Conservation (phyloP, 2,113 vertebrate species). For the Pseudorhombus dupliciocellatus region DNA sequence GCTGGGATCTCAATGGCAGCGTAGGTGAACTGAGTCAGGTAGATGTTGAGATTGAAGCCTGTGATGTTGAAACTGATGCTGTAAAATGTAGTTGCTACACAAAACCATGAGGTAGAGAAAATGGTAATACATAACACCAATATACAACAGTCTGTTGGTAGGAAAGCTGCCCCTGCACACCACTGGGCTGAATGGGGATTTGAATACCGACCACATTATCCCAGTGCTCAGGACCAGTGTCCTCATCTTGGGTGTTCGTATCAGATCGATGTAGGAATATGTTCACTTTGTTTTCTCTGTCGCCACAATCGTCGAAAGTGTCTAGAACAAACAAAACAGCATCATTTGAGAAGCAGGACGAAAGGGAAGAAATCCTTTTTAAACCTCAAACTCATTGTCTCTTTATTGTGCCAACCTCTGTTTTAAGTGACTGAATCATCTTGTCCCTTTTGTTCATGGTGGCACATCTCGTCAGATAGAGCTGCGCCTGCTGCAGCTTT, state of each 20-base stretch:
- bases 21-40: conserved; percentile 79
- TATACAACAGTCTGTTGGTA: no score
- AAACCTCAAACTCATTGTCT: no score
- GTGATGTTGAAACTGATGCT: conserved; percentile 80
- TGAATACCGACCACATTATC: conserved; percentile 70
- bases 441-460: conserved; percentile 78
- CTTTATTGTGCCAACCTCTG: conserved; percentile 76
- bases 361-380: no score
- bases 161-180: not conserved
- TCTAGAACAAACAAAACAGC: conserved; percentile 58
- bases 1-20: conserved; percentile 75
- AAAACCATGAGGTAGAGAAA: conserved; percentile 63
- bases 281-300: conserved; percentile 50
- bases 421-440: conserved; percentile 63
- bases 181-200: not conserved
- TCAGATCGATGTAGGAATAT: conserved; percentile 79
- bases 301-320: conserved; percentile 62
- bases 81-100: conserved; percentile 73
- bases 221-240: conserved; percentile 76
- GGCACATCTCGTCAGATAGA: conserved; percentile 85
- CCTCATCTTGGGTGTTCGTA: conserved; percentile 80
- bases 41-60: conserved; percentile 78
- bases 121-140: not conserved
- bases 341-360: not conserved
- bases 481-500: conserved; percentile 81